phyloP scores from a whole-genome alignment of 2,113 vertebrate species.

The Bothrops jararaca region DNA sequence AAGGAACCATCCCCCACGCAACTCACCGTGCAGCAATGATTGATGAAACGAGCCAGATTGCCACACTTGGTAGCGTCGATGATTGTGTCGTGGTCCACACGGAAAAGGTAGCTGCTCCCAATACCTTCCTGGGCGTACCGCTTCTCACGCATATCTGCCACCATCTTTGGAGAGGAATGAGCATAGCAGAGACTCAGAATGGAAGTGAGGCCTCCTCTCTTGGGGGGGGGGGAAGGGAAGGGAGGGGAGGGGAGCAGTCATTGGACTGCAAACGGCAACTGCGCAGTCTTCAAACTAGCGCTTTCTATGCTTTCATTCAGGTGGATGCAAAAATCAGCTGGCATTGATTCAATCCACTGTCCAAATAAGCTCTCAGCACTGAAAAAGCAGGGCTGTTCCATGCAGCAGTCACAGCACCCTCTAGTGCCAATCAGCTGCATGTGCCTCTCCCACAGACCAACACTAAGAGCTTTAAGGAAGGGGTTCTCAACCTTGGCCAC shows the following conservation, averaged over 20 bases:
- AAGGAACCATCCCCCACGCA: too few relatives aligned
- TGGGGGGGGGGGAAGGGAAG: background rate
- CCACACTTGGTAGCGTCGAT: conserved; percentile 92
- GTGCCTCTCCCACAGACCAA: background rate
- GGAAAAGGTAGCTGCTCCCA: conserved; percentile 91
- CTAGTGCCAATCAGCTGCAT: background rate
- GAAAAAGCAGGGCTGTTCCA: background rate
- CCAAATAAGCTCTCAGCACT: background rate
- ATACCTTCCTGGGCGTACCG: conserved; percentile 89
- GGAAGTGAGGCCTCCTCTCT: background rate
- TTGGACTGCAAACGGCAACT: background rate
- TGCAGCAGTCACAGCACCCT: background rate
- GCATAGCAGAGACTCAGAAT: background rate
- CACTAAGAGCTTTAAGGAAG: background rate
- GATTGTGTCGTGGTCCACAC: conserved; percentile 93
- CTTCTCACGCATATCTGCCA: conserved; percentile 91
- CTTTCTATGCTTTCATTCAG: background rate
- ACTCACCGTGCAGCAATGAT: conserved; percentile 92
- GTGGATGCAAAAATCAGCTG: background rate
- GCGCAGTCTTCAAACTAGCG: background rate
- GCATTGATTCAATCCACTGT: background rate
- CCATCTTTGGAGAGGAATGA: conserved; percentile 72
- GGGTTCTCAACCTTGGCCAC: too few relatives aligned
- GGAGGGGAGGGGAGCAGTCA: background rate
- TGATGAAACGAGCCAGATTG: conserved; percentile 89